Base-by-base conservation (phyloP, 2,888 invertebrate species). In the Leptodirus hochenwartii region DNA sequence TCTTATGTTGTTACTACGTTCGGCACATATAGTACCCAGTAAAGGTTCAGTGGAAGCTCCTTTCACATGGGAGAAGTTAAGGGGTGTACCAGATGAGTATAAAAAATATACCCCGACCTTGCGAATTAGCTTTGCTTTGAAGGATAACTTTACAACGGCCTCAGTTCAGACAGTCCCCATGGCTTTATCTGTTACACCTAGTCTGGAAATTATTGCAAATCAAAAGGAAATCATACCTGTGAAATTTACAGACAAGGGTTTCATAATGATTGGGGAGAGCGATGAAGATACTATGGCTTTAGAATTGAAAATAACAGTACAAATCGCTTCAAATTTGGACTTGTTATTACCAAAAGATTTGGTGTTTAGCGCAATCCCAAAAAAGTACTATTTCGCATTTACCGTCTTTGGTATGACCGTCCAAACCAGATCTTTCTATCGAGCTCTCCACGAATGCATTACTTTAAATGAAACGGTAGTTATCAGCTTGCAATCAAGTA, bases 21-120 rank as follows among this genome's bases (percentile, higher is more conserved):
- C 71, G 25, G 71, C 80, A 2, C 73, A 73, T 40, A 66, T 76
- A 8, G 57, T 74, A n/a, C 61, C 65, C 2, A 51, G 61, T 40
- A 55, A 62, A 43, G 49, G 59, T 39, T 45, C 59, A 42, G 54
- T 58, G 9, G 39, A 65, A 54, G 41, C 64, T 1, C 62, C 61
- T 35, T 57, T 64, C 34, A 51, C 62, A 34, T 75, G 73, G 74
- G 65, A 70, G 37, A 64, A 64, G 38, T 45, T 75, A 3, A 55
- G 69, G 1, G 71, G 71, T 5, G 61, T 68, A 3, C 60, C 56
- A 36, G 50, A 58, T 1, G 64, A 66, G 40, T 65, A 63, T 27
- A 65, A 65, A 33, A 59, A 59, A 27, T 59, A 61, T 33, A 66
- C 66, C 37, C 74, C 74, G 1, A 71, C 73, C 46, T 49, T 75